phyloP scores from a whole-genome alignment of 2,113 vertebrate genomes.

The Bambusicola thoracicus region DNA sequence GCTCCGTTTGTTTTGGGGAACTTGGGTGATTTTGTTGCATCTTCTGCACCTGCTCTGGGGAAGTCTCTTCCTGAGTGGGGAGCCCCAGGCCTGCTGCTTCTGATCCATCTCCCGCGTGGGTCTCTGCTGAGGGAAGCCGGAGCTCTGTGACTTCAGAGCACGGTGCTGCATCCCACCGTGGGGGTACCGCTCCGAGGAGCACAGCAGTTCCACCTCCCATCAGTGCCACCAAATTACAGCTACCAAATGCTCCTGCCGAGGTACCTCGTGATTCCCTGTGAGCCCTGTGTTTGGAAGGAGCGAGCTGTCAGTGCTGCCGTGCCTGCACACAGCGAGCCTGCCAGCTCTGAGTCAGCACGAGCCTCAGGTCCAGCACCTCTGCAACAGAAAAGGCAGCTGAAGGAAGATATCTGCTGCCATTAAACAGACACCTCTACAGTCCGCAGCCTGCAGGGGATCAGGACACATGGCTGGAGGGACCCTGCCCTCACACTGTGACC shows the following conservation, averaged over 20 bases:
- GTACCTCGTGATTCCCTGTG: neutral
- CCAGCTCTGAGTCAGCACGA: fast-evolving
- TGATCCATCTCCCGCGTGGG: fast-evolving
- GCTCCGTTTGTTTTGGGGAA: neutral
- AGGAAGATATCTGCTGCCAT: neutral
- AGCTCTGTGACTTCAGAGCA: neutral
- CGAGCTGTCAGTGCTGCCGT: neutral
- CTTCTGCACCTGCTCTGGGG: neutral
- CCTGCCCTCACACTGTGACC: neutral
- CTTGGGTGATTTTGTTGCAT: fast-evolving
- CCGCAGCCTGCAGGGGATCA: neutral
- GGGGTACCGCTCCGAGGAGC: fast-evolving
- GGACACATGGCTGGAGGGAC: neutral
- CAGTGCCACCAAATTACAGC: neutral
- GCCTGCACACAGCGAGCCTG: neutral
- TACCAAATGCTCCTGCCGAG: fast-evolving
- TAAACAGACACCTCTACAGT: neutral
- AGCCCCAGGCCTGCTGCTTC: neutral
- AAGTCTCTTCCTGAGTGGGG: neutral
- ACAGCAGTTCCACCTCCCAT: fast-evolving
- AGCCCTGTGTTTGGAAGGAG: neutral
- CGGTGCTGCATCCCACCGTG: neutral
- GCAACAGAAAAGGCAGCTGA: neutral
- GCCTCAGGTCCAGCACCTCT: neutral
- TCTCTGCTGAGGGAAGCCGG: neutral